A percentile compares a stretch with the other conserved stretches of the same genome.
Evolutionary conservation across 2,888 invertebrate species (phyloP).

Genomic region (Erebia epiphron): DNA sequence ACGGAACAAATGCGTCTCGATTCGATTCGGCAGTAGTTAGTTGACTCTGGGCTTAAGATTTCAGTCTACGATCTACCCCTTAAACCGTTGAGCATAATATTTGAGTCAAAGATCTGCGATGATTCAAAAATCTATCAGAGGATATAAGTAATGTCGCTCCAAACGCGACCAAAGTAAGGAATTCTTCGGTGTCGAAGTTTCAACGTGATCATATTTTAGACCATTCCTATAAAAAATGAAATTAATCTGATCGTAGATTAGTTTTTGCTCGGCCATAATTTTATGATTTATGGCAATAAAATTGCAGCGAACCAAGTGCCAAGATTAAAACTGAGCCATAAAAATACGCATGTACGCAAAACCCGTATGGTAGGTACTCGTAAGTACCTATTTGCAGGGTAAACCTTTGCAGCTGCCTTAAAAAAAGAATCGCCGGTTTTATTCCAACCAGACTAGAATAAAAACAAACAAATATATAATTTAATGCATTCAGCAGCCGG

Average conservation of each 20-base stretch:
- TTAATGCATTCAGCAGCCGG: constrained; percentile 33
- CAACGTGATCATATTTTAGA: background rate
- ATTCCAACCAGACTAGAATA: constrained; percentile 26
- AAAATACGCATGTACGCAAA: constrained; percentile 27
- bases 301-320: constrained; percentile 24
- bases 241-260: constrained; percentile 11
- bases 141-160: too few species aligned
- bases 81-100: too few species aligned
- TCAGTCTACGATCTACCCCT: too few species aligned
- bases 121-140: too few species aligned
- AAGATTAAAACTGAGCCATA: constrained; percentile 32
- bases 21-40: too few species aligned
- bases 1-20: too few species aligned
- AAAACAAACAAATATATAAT: constrained; percentile 36
- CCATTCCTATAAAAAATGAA: background rate
- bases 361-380: constrained; percentile 7
- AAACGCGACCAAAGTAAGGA: too few species aligned
- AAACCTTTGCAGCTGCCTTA: constrained; percentile 29
- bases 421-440: constrained; percentile 22
- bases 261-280: constrained; percentile 14
- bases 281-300: constrained; percentile 23
- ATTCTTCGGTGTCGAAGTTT: background rate
- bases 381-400: constrained; percentile 11
- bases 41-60: too few species aligned
- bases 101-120: too few species aligned